These are phyloP conservation scores for Leucosticte australis DNA, from an alignment of 2,113 vertebrate species.

Conservation along the genomic window DNA sequence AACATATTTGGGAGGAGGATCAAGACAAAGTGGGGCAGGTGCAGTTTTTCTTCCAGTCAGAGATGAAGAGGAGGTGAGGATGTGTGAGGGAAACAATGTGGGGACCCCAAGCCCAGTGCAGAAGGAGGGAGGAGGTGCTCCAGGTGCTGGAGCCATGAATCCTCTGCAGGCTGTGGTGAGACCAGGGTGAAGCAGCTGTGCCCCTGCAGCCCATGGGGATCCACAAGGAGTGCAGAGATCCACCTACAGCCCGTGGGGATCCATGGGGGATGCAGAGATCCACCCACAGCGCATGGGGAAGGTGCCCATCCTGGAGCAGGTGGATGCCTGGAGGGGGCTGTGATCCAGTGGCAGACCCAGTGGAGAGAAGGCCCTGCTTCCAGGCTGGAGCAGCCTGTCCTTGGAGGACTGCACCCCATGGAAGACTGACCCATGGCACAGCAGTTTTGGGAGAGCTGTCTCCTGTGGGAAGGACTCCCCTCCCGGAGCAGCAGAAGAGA, in stretches of 20 bases:
- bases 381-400: too few relatives aligned
- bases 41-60: not conserved
- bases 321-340: too few relatives aligned
- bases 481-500: not conserved
- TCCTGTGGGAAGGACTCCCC: not conserved
- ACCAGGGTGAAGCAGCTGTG: not conserved
- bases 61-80: not conserved
- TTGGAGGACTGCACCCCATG: too few relatives aligned
- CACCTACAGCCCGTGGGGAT: too few relatives aligned
- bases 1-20: not conserved
- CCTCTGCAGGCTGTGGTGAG: not conserved
- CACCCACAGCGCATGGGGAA: not conserved
- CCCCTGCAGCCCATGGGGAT: not conserved
- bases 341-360: too few relatives aligned
- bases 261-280: too few relatives aligned
- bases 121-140: not conserved
- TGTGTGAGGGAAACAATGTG: not conserved
- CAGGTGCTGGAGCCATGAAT: rapidly evolving
- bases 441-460: not conserved
- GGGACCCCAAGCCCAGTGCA: not conserved
- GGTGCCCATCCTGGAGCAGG: too few relatives aligned
- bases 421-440: too few relatives aligned
- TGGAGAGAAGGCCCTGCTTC: too few relatives aligned
- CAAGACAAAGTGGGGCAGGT: not conserved
- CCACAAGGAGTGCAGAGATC: not conserved